Percentiles rank a stretch among this genome's conserved stretches.
phyloP scores from a whole-genome alignment of 1,140 invertebrate species.

The Macrosteles quadrilineatus region DNA sequence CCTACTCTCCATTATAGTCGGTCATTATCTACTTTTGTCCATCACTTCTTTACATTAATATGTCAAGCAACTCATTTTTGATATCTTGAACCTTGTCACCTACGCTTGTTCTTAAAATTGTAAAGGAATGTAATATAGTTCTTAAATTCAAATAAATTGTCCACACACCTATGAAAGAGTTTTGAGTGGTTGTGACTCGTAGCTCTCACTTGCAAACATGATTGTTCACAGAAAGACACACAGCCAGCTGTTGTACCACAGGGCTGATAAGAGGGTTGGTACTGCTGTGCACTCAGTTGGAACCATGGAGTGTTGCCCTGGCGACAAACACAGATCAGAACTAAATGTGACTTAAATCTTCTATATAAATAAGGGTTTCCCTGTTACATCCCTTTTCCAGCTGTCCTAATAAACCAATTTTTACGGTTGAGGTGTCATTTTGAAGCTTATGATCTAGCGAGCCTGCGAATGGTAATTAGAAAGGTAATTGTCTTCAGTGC shows the following conservation, averaged over 20 bases:
- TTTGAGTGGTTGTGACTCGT: background rate
- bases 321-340: background rate
- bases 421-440: too few relatives aligned
- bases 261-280: background rate
- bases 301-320: background rate
- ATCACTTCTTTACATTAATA: too few relatives aligned
- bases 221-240: background rate
- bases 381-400: too few relatives aligned
- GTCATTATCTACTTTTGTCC: too few relatives aligned
- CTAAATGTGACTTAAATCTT: background rate
- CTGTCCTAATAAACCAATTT: too few relatives aligned
- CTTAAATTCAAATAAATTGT: too few relatives aligned
- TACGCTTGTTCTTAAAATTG: too few relatives aligned
- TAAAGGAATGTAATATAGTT: too few relatives aligned
- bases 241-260: slow-evolving; percentile 21
- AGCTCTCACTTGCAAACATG: background rate
- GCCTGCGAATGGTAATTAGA: background rate
- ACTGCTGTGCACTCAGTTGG: slow-evolving; percentile 6
- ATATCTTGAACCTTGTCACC: too few relatives aligned
- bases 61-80: too few relatives aligned
- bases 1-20: too few relatives aligned
- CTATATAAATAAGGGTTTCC: background rate
- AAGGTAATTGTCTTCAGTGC: background rate
- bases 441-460: too few relatives aligned
- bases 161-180: slow-evolving; percentile 17